Evolutionary conservation across 2,888 invertebrate genomes (phyloP), one percentile per base, ranked within the genome.

Genomic region (Drosophila neonasuta): DNA sequence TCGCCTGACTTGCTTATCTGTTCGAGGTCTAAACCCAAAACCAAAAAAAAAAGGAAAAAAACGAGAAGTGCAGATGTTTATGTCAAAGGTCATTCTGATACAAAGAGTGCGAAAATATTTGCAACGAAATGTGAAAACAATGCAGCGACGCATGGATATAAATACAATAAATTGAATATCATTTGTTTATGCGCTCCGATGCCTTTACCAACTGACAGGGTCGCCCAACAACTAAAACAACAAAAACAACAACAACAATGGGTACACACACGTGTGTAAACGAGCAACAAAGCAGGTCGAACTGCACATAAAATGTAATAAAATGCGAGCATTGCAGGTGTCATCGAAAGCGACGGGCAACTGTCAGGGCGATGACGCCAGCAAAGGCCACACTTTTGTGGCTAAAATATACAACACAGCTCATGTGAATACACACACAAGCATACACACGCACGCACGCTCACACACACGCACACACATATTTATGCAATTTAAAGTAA

Each of bases 301-400:
- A n/a, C 34, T 34, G 11, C 62, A 61, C 79, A 86, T 68, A 71
- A 77, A 83, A 87, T 77, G 77, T 77, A 82, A 87, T 84, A 85
- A 84, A 84, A 87, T 83, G 80, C 86, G 78, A 77, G 72, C 86
- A 85, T 74, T 87, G 87, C 87, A 84, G 87, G 87, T 87, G 86
- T 80, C 87, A 80, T 55, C 64, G 54, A 71, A 67, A 65, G 70
- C 82, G 87, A 85, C 69, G 76, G 75, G 71, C 57, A 61, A 77
- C 86, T 87, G 87, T 87, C 87, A 82, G 67, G 49, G 57, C 71
- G 64, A 73, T 65, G 76, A 70, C 74, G 61, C 62, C 30, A 58
- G 62, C 84, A 74, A 67, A 71, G 84, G 79, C 74, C 87, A 84
- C 82, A 86, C 70, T 80, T 69, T 79, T 87, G 82, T 61, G 85